phyloP scores from a whole-genome alignment of 2,888 invertebrate species.

The Athalia cordata region DNA sequence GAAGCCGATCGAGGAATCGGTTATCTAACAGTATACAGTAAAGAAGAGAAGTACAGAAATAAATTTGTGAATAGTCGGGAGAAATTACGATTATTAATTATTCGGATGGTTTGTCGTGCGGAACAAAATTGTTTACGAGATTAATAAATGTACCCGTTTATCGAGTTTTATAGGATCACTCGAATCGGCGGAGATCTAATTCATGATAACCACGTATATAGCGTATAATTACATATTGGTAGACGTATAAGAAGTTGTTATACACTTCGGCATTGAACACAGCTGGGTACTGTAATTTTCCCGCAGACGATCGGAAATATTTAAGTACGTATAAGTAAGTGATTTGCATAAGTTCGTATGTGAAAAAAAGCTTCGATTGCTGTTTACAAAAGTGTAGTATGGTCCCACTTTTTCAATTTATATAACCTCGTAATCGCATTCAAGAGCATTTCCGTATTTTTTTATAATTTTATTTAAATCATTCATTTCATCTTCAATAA shows the following conservation, averaged over 20 bases:
- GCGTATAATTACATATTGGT: background rate
- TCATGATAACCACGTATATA: background rate
- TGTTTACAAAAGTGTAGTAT: background rate
- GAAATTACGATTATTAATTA: no score
- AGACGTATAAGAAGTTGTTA: slow-evolving; percentile 3
- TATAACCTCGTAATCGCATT: background rate
- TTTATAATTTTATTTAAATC: no score
- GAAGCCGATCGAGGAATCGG: no score
- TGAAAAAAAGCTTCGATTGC: background rate
- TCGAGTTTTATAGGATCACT: no score
- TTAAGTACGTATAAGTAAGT: slow-evolving; percentile 1
- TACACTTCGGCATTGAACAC: slow-evolving; percentile 16
- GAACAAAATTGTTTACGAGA: no score
- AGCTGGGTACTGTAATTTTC: background rate
- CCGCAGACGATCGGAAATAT: slow-evolving; percentile 3
- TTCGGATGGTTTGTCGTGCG: no score
- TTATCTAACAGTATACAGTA: no score
- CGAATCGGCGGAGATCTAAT: background rate
- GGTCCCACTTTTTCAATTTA: background rate
- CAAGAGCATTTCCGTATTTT: background rate
- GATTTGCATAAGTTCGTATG: slow-evolving; percentile 13
- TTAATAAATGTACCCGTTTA: no score
- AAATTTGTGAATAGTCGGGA: no score
- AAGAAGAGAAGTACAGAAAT: no score
- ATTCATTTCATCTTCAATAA: no score